Percentiles rank a stretch among this genome's conserved stretches.
Conservation (phyloP, 2,888 invertebrate species). For the Tachina grossa region DNA sequence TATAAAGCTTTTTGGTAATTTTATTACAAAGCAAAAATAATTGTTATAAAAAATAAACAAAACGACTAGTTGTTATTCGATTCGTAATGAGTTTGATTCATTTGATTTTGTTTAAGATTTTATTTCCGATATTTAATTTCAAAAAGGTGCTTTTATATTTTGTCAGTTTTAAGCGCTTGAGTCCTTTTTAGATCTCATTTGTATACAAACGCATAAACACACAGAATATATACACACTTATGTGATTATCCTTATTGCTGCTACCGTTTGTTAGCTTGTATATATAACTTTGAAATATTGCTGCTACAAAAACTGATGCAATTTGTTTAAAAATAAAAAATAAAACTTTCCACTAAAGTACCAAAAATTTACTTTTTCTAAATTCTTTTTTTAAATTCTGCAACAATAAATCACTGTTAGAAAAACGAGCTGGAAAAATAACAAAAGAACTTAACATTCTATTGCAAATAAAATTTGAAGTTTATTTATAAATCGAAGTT, state of each 20-base stretch:
- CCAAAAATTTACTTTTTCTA: slow-evolving; percentile 14
- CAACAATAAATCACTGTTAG: slow-evolving; percentile 66
- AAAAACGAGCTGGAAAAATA: slow-evolving; percentile 12
- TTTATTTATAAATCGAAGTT: slow-evolving; percentile 70
- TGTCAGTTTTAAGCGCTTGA: not conserved
- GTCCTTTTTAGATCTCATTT: not conserved
- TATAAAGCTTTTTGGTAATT: slow-evolving; percentile 56
- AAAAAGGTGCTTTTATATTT: not conserved
- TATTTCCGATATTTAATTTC: not conserved
- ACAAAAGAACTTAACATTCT: slow-evolving; percentile 42
- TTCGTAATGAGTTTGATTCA: not conserved
- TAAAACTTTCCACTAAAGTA: slow-evolving; percentile 25
- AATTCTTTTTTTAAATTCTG: slow-evolving; percentile 17
- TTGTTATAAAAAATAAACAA: not conserved
- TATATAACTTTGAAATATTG: slow-evolving; percentile 23
- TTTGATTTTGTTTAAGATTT: not conserved
- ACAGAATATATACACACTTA: not conserved
- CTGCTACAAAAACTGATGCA: slow-evolving; percentile 47
- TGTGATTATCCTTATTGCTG: not conserved
- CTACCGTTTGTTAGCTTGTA: slow-evolving; percentile 23
- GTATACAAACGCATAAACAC: not conserved
- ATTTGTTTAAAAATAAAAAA: slow-evolving; percentile 53
- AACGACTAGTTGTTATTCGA: not conserved
- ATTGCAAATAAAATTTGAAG: slow-evolving; percentile 64
- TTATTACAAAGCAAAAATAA: slow-evolving; percentile 26